Evolutionary conservation across 2,888 invertebrate genomes (phyloP), one percentile per base, ranked within the genome.

Genomic region (Pyrocoelia pectoralis): DNA sequence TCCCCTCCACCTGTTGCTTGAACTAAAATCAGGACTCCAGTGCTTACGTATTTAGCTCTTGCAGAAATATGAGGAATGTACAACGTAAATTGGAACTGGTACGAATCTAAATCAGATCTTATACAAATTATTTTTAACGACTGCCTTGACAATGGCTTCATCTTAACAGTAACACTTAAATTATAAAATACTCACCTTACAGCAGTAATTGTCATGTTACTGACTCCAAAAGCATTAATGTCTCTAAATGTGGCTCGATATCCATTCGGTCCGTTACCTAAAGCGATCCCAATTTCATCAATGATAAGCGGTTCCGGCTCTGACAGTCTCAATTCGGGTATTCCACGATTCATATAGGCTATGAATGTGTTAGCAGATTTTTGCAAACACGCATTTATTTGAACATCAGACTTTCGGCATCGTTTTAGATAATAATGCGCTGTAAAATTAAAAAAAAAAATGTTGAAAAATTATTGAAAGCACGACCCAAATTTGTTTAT

Each of bases 1-100:
- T 94, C 93, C 2, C 94, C 94, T 52, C 92, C 92, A 2, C 94
- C 93, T 0, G 92, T 91, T 5, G 94, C 93, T 71, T 92, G 89
- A 0, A 94, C 90, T 65, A 93, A 84, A 70, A 94, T 88, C 58
- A 94, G 83, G 5, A 92, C 86, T 5, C 94, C 94, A 5, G 90
- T 90, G 14, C 93, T 93, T 71, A 91, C 88, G 81, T 93, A 94
- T 73, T 90, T 89, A 0, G 93, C 93, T 73, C 86, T 87, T 3
- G 90, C 92, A 74, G 88, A 87, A 76, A 94, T 93, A 80, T 88
- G 90, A 4, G 93, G 93, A 70, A 94, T 91, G 77, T 87, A 89
- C 73, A 93, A 84, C 24, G 91, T 91, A 78, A 93, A 83, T 79
- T 94, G 94, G 80, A 93, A 89, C 83, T 93, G 93, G 68, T 92